These are phyloP conservation scores for Phymanthus crucifer DNA, from an alignment of 92 coral and sea anemone species.

Conservation along the genomic window DNA sequence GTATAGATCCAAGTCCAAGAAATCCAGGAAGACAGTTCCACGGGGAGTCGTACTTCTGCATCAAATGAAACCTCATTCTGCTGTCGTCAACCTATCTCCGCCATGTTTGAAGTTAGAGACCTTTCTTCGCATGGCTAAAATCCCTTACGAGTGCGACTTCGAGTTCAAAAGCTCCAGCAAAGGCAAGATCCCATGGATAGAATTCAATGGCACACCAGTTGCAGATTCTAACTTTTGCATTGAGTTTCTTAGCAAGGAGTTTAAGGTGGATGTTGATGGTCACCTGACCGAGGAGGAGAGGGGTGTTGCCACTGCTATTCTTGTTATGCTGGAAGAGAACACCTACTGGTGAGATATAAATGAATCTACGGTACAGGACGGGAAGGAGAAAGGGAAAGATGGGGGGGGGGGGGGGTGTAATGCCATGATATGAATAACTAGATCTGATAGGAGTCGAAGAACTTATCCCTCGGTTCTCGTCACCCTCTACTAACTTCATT, in stretches of 20 bases:
- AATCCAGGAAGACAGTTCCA: constrained; percentile 3
- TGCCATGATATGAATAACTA: too few relatives aligned
- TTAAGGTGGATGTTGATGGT: constrained; percentile 61
- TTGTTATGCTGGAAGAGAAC: constrained; percentile 87
- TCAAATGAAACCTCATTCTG: constrained; percentile 36
- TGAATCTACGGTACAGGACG: too few relatives aligned
- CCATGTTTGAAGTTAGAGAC: constrained; percentile 86
- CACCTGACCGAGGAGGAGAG: constrained; percentile 58
- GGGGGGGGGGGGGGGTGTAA: too few relatives aligned
- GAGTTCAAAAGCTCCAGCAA: constrained; percentile 65
- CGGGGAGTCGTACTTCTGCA: constrained; percentile 37
- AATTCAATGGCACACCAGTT: constrained; percentile 58
- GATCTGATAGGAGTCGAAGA: too few relatives aligned
- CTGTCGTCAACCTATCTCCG: constrained; percentile 61
- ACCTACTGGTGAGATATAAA: constrained; percentile 86
- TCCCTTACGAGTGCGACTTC: constrained; percentile 73
- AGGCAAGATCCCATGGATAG: constrained; percentile 92
- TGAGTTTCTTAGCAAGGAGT: constrained; percentile 80
- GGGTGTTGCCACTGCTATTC: constrained; percentile 74
- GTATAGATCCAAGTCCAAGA: constrained; percentile 2
- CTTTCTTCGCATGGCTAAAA: constrained; percentile 78
- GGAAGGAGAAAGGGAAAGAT: too few relatives aligned
- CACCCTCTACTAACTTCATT: too few relatives aligned
- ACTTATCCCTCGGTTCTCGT: too few relatives aligned
- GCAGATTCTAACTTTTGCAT: constrained; percentile 91